These are phyloP conservation scores for Microchirus variegatus DNA, from an alignment of 2,797 vertebrate genomes.

Conservation along the genomic window DNA sequence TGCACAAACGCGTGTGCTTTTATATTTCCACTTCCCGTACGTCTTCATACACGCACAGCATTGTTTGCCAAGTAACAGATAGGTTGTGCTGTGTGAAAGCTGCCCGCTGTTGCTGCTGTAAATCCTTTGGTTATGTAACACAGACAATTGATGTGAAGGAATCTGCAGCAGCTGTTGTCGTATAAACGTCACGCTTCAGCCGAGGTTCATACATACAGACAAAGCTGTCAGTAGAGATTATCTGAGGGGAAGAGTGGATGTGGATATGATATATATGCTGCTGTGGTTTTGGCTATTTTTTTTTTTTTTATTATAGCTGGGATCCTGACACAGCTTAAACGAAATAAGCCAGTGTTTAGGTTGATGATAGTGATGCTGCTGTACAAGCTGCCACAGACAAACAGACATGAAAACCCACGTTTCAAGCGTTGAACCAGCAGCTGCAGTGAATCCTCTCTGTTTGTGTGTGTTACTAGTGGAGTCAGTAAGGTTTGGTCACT, in stretches of 20 bases:
- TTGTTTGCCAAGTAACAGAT: slow-evolving; percentile 20
- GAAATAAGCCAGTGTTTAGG: neutral
- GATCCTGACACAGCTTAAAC: slow-evolving; percentile 7
- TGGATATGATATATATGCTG: slow-evolving; percentile 16
- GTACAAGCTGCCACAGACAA: neutral
- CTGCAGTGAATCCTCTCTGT: slow-evolving; percentile 8
- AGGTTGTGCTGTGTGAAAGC: neutral
- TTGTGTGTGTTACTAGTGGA: slow-evolving; percentile 4
- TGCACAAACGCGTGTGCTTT: too few species aligned
- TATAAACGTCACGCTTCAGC: slow-evolving; percentile 19
- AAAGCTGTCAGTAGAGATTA: slow-evolving; percentile 39
- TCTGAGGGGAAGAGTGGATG: slow-evolving; percentile 24
- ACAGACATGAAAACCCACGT: neutral
- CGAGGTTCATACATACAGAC: neutral
- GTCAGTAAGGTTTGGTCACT: slow-evolving; percentile 55
- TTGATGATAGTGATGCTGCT: neutral
- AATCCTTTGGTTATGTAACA: slow-evolving; percentile 34
- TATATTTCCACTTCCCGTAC: neutral
- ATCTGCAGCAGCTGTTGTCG: slow-evolving; percentile 52
- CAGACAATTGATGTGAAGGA: slow-evolving; percentile 36
- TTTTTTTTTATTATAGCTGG: slow-evolving; percentile 25
- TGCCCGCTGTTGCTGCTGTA: slow-evolving; percentile 8
- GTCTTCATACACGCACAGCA: slow-evolving; percentile 3
- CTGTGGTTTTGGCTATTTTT: slow-evolving; percentile 9
- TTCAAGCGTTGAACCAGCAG: neutral